Evolutionary conservation across 2,113 vertebrate species (phyloP), one percentile per base, ranked within the genome.

Genomic region (Dicentrarchus labrax): DNA sequence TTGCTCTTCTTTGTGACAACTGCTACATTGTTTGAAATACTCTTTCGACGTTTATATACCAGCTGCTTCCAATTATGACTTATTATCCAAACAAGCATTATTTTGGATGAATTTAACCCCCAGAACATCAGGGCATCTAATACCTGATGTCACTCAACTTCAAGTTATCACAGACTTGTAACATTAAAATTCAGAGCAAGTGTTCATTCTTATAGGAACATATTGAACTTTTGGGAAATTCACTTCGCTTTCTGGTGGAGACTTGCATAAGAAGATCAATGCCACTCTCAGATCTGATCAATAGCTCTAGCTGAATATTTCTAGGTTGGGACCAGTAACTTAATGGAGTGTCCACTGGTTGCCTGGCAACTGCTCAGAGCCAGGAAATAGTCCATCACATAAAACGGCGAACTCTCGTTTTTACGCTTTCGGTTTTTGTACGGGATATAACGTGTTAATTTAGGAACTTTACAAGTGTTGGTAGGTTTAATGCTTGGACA

Each of bases 231-330:
- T 68, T 36, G 45, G 45, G 45, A 50, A 68, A 68, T 19, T 2
- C 47, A 50, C 45, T 17, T 19, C 21, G 19, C 19, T 38, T 4
- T 68, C 41, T 59, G 56, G 43, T 24, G 1, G 10, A 38, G 53
- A 48, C 21, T 50, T 5, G 8, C 15, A 39, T 17, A 13, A 61
- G 15, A 19, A 22, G 59, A 65, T 64, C 66, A 15, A 69, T 69
- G 50, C 8, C 66, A 12, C 66, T 69, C 22, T 68, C 65, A 50
- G 10, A 68, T 69, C 54, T 12, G 43, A 78, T 78, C 76, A 38
- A 60, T 59, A 47, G 4, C 22, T 4, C 7, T 56, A 17, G 38
- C 30, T 21, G 75, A 57, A 8, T 38, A 36, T 30, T 17, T 36
- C 43, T 78, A n/a, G 5, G 10, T 8, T 38, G 65, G 38, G 38